phyloP scores from a whole-genome alignment of 2,797 vertebrate genomes.

The Syngnathus acus region DNA sequence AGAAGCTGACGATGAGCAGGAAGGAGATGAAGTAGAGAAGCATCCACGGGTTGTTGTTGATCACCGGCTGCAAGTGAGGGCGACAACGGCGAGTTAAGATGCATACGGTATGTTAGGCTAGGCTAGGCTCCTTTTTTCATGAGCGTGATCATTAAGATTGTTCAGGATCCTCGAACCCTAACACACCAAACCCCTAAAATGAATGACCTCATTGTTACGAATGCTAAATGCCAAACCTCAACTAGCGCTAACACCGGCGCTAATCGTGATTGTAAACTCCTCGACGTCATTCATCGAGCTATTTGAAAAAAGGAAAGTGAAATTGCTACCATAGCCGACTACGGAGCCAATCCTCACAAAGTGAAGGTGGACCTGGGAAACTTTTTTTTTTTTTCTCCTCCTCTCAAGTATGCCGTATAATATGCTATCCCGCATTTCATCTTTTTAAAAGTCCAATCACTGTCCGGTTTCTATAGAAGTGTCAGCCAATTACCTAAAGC shows the following conservation, averaged over 20 bases:
- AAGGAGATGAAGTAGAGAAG: slow-evolving; percentile 99
- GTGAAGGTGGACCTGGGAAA: neutral
- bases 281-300: no score
- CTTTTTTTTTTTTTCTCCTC: neutral
- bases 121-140: neutral
- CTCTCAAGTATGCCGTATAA: neutral
- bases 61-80: slow-evolving; percentile 71
- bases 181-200: neutral
- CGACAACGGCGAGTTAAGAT: neutral
- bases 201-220: neutral
- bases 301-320: no score
- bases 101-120: neutral
- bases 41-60: slow-evolving; percentile 99
- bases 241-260: neutral
- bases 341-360: neutral
- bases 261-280: no score
- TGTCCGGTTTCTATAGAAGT: neutral
- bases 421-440: neutral
- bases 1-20: slow-evolving; percentile 98
- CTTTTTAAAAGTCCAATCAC: neutral
- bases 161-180: neutral
- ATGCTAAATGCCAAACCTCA: neutral
- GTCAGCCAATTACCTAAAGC: neutral
- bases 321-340: no score
- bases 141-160: no score